These are phyloP conservation scores for Drosophila atroscutellata DNA, from an alignment of 2,888 invertebrate genomes.

Conservation along the genomic window DNA sequence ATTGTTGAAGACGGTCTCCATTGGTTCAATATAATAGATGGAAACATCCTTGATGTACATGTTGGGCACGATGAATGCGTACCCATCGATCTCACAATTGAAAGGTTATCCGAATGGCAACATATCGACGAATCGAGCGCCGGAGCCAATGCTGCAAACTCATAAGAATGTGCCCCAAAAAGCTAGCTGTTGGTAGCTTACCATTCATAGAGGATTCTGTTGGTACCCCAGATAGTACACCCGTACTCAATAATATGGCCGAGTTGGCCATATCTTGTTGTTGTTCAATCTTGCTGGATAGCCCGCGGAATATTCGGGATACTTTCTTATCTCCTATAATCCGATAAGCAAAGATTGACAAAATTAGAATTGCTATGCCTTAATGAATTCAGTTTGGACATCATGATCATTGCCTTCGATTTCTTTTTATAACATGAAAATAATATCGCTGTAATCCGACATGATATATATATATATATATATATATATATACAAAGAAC, in stretches of 20 bases:
- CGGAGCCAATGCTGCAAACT: too few species aligned
- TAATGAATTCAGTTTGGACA: background rate
- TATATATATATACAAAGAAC: background rate
- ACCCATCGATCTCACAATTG: conserved; percentile 81
- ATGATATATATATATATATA: background rate
- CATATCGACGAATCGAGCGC: too few species aligned
- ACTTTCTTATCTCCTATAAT: background rate
- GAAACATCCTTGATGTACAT: conserved; percentile 88
- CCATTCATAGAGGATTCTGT: background rate
- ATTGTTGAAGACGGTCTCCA: conserved; percentile 74
- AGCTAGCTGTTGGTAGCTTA: background rate
- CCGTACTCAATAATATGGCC: background rate
- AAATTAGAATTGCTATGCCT: background rate
- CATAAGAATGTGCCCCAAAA: background rate
- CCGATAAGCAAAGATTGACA: background rate
- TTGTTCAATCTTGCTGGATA: background rate
- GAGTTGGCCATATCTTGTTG: too few species aligned
- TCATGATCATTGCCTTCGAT: background rate
- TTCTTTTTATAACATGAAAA: background rate
- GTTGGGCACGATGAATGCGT: conserved; percentile 88
- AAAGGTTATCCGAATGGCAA: too few species aligned
- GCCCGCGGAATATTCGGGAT: background rate
- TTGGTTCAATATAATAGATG: conserved; percentile 87
- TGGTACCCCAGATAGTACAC: background rate
- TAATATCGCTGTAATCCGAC: background rate